phyloP scores from a whole-genome alignment of 1,140 invertebrate genomes.

The Calliopsis andreniformis region DNA sequence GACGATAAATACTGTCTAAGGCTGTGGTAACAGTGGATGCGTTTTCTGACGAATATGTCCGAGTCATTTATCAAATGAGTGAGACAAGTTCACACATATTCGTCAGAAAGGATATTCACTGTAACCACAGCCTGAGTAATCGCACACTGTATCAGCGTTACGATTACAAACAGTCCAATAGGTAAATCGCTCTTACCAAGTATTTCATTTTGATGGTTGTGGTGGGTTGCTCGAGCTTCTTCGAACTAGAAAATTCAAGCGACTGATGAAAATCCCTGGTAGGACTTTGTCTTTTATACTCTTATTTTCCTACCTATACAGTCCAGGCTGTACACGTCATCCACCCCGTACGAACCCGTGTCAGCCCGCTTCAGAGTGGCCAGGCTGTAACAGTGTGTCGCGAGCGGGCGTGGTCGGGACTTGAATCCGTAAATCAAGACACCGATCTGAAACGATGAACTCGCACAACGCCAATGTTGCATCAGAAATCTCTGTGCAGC shows the following conservation, averaged over 20 bases:
- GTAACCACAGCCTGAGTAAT: too few relatives aligned
- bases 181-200: constrained; percentile 46
- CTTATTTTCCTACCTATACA: constrained; percentile 37
- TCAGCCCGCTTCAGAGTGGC: constrained; percentile 3
- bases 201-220: constrained; percentile 60
- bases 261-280: constrained; percentile 55
- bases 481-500: constrained; percentile 43
- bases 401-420: constrained; percentile 34
- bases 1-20: too few relatives aligned
- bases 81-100: too few relatives aligned
- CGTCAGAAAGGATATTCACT: too few relatives aligned
- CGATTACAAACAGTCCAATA: background rate
- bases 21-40: too few relatives aligned
- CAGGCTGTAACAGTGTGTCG: background rate
- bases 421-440: constrained; percentile 54
- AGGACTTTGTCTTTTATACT: constrained; percentile 60
- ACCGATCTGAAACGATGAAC: constrained; percentile 51
- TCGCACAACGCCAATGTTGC: constrained; percentile 37
- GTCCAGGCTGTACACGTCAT: constrained; percentile 4
- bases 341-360: constrained; percentile 24
- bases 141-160: background rate
- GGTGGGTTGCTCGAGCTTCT: constrained; percentile 35
- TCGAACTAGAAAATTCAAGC: constrained; percentile 29
- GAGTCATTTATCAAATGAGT: too few relatives aligned
- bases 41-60: too few relatives aligned